phyloP scores from a whole-genome alignment of 2,888 invertebrate species.

The Drosophila neonasuta region DNA sequence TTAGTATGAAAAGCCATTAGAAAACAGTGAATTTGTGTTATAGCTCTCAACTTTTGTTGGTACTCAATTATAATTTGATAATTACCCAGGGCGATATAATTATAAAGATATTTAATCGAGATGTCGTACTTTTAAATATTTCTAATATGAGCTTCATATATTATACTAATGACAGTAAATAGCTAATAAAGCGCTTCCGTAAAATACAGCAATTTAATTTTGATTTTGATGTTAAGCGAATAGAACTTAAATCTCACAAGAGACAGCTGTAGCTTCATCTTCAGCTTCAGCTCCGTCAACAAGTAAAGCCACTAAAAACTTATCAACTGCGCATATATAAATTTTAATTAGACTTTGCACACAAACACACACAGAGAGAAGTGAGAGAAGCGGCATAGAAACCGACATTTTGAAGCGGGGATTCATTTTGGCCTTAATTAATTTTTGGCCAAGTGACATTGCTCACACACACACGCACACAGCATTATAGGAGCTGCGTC shows the following conservation, averaged over 20 bases:
- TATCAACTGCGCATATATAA: conserved; percentile 73
- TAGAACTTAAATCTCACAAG: not conserved
- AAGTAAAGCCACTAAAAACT: conserved; percentile 72
- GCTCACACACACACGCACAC: conserved; percentile 10
- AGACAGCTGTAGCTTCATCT: conserved; percentile 27
- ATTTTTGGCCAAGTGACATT: conserved; percentile 75
- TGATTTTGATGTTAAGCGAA: conserved; percentile 23
- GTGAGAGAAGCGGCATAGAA: conserved; percentile 41
- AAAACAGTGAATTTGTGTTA: no score
- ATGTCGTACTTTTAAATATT: not conserved
- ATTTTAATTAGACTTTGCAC: conserved; percentile 67
- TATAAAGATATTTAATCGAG: not conserved
- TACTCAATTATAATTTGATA: no score
- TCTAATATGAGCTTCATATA: not conserved
- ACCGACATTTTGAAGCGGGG: conserved; percentile 53
- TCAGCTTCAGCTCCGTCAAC: conserved; percentile 42
- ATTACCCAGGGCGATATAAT: no score
- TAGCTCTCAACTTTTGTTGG: no score
- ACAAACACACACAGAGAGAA: conserved; percentile 23
- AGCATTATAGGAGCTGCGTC: conserved; percentile 12
- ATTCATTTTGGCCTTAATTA: conserved; percentile 70
- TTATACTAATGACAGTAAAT: not conserved
- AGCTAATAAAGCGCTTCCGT: not conserved
- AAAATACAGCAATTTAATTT: not conserved
- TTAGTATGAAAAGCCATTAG: no score